These are phyloP conservation scores for Drosophila vallismaia DNA, from an alignment of 2,888 invertebrate genomes.

Conservation along the genomic window DNA sequence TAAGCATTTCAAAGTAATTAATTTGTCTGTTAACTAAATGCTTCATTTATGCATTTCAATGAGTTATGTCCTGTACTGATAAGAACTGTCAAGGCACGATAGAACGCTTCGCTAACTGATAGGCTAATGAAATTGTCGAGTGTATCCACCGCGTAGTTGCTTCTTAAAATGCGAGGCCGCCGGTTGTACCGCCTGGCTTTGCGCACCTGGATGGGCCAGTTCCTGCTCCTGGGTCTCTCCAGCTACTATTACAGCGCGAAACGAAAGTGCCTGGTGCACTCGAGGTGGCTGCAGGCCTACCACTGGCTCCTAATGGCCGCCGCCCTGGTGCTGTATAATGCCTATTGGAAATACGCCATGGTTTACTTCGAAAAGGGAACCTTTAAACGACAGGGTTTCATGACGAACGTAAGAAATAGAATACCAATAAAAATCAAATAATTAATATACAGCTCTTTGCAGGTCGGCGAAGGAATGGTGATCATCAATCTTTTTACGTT, in stretches of 20 bases:
- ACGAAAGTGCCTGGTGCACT: not conserved
- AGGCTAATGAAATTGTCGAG: not conserved
- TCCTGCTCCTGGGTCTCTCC: constrained; percentile 17
- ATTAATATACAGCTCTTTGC: not conserved
- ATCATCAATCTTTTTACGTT: accelerated
- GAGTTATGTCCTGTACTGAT: not conserved
- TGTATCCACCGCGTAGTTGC: constrained; percentile 8
- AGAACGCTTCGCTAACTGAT: not conserved
- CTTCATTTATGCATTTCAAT: not conserved
- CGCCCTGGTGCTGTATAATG: not conserved
- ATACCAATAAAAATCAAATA: not conserved
- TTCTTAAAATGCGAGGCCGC: constrained; percentile 11
- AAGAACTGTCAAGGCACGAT: not conserved
- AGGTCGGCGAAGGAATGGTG: not conserved
- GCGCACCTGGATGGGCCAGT: constrained; percentile 19
- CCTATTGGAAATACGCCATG: not conserved
- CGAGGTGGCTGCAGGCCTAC: constrained; percentile 1
- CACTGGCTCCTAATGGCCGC: constrained; percentile 2
- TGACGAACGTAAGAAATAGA: not conserved
- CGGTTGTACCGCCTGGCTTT: constrained; percentile 15
- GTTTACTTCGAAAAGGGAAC: constrained; percentile 4
- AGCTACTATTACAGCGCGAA: constrained; percentile 2
- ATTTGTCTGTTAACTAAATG: not conserved
- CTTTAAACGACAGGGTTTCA: constrained; percentile 8
- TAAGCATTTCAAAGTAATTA: no score